Evolutionary conservation across 2,797 vertebrate species (phyloP), one percentile per base, ranked within the genome.

Genomic region (Dryobates pubescens): DNA sequence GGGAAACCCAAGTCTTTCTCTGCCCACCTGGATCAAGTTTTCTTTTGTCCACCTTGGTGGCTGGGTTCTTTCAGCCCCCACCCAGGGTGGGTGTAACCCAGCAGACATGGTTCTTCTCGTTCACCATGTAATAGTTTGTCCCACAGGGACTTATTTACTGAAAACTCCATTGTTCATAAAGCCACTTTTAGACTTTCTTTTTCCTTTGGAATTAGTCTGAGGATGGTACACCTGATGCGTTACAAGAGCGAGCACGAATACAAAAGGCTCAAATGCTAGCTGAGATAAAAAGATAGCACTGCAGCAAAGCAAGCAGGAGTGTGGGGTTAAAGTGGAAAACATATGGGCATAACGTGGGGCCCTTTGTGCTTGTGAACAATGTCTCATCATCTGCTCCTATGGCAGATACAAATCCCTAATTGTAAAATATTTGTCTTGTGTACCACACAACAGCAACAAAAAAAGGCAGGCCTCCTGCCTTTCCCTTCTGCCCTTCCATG

Each of bases 331-430:
- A 96, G 92, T 57, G 71, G 83, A 71, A 93, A 93, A 83, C 88
- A 80, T 72, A 77, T 63, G 74, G 29, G 13, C 63, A 61, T 93
- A 90, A 89, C 17, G 45, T 89, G 61, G 94, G 70, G 61, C 81
- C 3, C 5, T 95, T 87, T 93, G 83, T 94, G 89, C 75, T 94
- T 75, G 53, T 84, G 86, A 89, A 86, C 90, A 94, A 91, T 93
- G 93, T 93, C 86, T 94, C 85, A 95, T 96, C 93, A 88, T 96
- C 90, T 87, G 89, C 82, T 93, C 89, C 32, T 63, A 69, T 71
- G 86, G 86, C 75, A 91, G 92, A 83, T 91, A 94, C 93, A 95
- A 69, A 53, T 91, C 63, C 57, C 69, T 96, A 90, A 95, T 94
- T 95, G 92, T 93, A 64, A 90, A 94, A 89, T 95, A 85, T 95